Conservation (phyloP, 2,888 invertebrate species). For the Melanotus villosus region DNA sequence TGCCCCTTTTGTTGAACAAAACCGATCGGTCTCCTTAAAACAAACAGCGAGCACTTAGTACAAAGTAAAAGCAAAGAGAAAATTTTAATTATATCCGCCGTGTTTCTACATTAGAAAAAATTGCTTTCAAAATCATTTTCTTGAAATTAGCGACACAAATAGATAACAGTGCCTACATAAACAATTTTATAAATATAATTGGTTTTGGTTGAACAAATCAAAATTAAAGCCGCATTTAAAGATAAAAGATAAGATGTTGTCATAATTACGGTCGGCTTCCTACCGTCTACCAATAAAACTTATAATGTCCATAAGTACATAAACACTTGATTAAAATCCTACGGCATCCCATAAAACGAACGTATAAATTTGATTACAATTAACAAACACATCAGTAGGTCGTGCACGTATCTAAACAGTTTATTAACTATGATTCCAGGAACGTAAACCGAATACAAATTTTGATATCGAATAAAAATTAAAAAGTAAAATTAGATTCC, state of each 20-base stretch:
- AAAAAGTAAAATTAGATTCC: too few relatives aligned
- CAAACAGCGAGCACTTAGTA: background rate
- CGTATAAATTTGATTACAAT: conserved; percentile 9
- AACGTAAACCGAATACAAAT: too few relatives aligned
- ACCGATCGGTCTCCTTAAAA: background rate
- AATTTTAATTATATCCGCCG: background rate
- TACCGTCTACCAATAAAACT: background rate
- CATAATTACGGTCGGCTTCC: background rate
- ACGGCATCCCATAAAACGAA: background rate
- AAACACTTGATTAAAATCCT: conserved; percentile 20
- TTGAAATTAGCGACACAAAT: background rate
- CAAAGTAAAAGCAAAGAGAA: background rate
- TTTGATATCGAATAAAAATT: too few relatives aligned
- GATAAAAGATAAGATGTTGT: too few relatives aligned
- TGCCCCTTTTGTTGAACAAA: background rate
- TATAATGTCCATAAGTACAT: conserved; percentile 10
- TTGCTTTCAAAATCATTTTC: background rate
- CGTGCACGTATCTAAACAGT: background rate
- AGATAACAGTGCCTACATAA: background rate
- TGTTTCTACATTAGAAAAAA: background rate
- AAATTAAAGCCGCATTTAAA: background rate
- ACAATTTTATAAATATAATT: background rate
- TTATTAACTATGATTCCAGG: background rate
- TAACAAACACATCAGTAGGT: conserved; percentile 2
- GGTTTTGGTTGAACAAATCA: background rate